Evolutionary conservation across 2,888 invertebrate genomes (phyloP), one percentile per base, ranked within the genome.

Genomic region (Gymnocheta viridis): DNA sequence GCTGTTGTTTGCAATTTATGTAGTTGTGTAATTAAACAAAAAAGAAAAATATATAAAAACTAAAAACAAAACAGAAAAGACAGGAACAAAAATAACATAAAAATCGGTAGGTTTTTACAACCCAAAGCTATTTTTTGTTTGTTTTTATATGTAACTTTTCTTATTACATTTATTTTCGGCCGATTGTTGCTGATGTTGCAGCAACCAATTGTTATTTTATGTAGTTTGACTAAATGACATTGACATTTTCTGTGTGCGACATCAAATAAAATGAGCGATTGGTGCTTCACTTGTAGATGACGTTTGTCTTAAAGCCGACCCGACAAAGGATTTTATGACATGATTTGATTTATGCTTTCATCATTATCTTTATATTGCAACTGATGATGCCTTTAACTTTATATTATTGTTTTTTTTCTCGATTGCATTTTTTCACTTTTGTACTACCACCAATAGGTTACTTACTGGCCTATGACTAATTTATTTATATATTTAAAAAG

Each of bases 291-390:
- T 84, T 84, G 73, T 74, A 58, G 67, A 35, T 81, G 84, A 84
- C 84, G 81, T 81, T 81, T 81, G 81, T 69, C 81, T 81, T 84
- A 69, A 73, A 78, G 62, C 77, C 69, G 67, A 69, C 47, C 84
- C 84, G 84, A 84, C 84, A 84, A 84, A 84, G 84, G 81, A 64
- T 84, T 77, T 84, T 84, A 84, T 84, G 84, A 84, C 84, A 84
- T 84, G 84, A 84, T 84, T 84, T 84, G 84, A 84, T 84, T 84
- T 84, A 84, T 84, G 84, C 79, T 82, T 82, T 86, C 82, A 85
- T 85, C 82, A 82, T 82, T 82, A 84, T 81, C 82, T 73, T 70
- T 62, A 54, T 38, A 67, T 47, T 69, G 54, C 29, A 47, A 22
- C 69, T 60, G 49, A 44, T 67, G 66, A 67, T 67, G 72, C 22